Evolutionary conservation across 2,113 vertebrate species (phyloP).

Genomic region (Neolamprologus hecqui): DNA sequence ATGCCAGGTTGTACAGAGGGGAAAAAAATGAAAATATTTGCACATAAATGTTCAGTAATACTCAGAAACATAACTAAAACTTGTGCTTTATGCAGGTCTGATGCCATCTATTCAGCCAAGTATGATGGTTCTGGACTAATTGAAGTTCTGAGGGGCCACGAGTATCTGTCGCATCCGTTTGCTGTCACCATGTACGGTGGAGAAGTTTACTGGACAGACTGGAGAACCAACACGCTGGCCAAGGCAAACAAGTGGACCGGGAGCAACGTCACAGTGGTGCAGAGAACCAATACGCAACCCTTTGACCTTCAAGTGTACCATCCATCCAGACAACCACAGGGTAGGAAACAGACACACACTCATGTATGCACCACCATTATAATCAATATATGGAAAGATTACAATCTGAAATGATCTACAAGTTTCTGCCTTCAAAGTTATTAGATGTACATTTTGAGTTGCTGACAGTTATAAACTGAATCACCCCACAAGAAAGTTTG

Average conservation of each 20-base stretch:
- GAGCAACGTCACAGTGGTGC: conserved; percentile 92
- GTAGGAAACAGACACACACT: conserved; percentile 58
- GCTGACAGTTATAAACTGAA: not conserved
- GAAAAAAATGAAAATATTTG: not conserved
- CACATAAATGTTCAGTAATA: not conserved
- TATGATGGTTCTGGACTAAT: conserved; percentile 95
- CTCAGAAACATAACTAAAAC: not conserved
- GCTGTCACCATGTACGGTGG: conserved; percentile 92
- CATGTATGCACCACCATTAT: not conserved
- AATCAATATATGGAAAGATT: not conserved
- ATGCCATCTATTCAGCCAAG: conserved; percentile 92
- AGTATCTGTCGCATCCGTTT: conserved; percentile 92
- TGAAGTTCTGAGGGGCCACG: conserved; percentile 91
- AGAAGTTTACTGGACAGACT: conserved; percentile 98
- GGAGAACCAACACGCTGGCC: conserved; percentile 94
- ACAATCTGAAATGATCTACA: not conserved
- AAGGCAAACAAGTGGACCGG: conserved; percentile 99
- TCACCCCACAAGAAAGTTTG: not conserved
- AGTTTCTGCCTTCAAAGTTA: not conserved
- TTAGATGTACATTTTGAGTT: not conserved
- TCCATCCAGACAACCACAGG: conserved; percentile 90
- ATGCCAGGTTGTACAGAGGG: conserved; percentile 78
- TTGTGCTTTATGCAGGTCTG: conserved; percentile 73
- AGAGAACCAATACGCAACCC: conserved; percentile 94
- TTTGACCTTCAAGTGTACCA: conserved; percentile 97